A percentile compares a stretch with the other conserved stretches of the same genome.
phyloP scores from a whole-genome alignment of 2,113 vertebrate genomes.

The Eulemur rufifrons region DNA sequence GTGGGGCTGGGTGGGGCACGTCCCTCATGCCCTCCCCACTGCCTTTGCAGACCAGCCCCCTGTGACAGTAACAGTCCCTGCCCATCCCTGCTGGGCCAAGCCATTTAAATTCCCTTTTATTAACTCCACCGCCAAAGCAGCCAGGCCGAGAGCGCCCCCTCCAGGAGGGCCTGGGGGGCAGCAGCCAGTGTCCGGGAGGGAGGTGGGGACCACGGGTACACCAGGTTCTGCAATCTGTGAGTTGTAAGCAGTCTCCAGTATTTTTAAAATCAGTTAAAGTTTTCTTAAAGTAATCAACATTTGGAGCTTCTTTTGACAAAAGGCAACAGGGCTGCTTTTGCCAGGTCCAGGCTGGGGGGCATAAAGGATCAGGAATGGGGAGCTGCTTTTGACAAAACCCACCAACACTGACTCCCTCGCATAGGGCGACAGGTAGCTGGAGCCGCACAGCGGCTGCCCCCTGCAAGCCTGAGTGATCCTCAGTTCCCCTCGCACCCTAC shows the following conservation, averaged over 20 bases:
- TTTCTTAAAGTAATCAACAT: neutral
- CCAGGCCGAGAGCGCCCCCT: neutral
- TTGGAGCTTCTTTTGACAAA: neutral
- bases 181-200: neutral
- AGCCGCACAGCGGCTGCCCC: neutral
- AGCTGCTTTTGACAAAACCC: neutral
- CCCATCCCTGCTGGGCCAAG: neutral
- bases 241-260: neutral
- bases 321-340: neutral
- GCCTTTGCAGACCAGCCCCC: constrained; percentile 39
- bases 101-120: neutral
- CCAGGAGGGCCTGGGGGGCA: neutral
- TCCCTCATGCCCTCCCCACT: constrained; percentile 38
- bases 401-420: neutral
- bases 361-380: neutral
- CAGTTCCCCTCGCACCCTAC: neutral
- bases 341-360: neutral
- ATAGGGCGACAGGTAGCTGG: neutral
- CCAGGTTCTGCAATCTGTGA: neutral
- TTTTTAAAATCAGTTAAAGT: neutral
- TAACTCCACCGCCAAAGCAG: neutral
- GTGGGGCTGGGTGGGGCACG: constrained; percentile 61
- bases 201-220: too few species aligned
- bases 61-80: neutral
- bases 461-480: neutral